Percentiles rank a stretch among this genome's conserved stretches.
Conservation (phyloP, 1,140 invertebrate species). For the Drosophila bifasciata region DNA sequence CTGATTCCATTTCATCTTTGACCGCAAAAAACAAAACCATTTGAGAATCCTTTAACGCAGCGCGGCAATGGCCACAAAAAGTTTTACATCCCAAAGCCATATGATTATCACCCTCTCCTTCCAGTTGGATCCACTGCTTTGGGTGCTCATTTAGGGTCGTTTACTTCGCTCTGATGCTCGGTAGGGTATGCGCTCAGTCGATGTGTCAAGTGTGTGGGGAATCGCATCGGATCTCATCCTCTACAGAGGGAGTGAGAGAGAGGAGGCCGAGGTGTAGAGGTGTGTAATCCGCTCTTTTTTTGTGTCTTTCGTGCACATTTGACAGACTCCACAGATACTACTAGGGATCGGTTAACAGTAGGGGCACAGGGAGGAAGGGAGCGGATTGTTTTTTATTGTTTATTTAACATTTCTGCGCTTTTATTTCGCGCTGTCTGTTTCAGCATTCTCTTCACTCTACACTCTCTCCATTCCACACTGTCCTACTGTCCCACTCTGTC, state of each 20-base stretch:
- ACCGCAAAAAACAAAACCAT: constrained; percentile 72
- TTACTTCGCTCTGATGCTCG: neutral
- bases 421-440: constrained; percentile 51
- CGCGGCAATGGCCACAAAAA: constrained; percentile 55
- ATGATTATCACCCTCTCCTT: constrained; percentile 63
- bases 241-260: no score
- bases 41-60: constrained; percentile 72
- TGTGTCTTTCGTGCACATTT: constrained; percentile 43
- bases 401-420: constrained; percentile 77
- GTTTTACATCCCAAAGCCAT: constrained; percentile 69
- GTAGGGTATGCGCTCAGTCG: neutral
- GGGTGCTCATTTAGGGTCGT: neutral
- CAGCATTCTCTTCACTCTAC: no score
- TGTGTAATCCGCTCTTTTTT: constrained; percentile 3
- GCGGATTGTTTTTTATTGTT: constrained; percentile 64
- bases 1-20: constrained; percentile 79
- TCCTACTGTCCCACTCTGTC: neutral
- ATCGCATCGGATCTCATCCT: constrained; percentile 22
- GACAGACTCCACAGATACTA: constrained; percentile 41
- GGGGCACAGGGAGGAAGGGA: no score
- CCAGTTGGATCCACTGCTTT: neutral
- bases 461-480: neutral
- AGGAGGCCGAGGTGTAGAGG: no score
- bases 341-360: neutral
- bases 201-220: neutral